Conservation (phyloP, 1,140 invertebrate genomes). For the Calliopsis andreniformis region DNA sequence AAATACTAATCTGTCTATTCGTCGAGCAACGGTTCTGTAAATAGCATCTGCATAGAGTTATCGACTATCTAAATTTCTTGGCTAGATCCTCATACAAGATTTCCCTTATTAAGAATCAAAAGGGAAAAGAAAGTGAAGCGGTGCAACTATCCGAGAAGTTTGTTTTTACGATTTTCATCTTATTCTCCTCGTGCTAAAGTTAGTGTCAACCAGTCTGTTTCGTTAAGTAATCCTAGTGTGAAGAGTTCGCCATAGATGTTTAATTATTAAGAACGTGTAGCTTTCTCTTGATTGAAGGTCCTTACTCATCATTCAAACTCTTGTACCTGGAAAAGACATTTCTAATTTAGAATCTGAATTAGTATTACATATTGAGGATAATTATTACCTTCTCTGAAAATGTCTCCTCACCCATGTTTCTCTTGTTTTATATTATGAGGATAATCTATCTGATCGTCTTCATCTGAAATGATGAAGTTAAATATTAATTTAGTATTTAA, state of each 20-base stretch:
- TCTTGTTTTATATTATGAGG: conserved; percentile 71
- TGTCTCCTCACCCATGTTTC: conserved; percentile 64
- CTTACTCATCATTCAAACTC: background rate
- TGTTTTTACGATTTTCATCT: background rate
- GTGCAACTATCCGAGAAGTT: background rate
- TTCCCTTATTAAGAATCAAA: background rate
- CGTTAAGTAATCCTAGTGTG: conserved; percentile 23
- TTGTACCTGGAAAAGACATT: background rate
- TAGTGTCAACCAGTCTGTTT: background rate
- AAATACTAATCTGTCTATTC: conserved; percentile 35
- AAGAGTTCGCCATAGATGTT: background rate
- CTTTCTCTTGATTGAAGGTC: background rate
- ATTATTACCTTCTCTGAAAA: background rate
- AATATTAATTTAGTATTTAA: conserved; percentile 33
- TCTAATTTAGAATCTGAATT: no score
- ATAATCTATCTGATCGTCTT: conserved; percentile 74
- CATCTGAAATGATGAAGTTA: conserved; percentile 70
- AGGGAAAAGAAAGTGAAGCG: background rate
- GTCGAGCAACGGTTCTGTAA: conserved; percentile 17
- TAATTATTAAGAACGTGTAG: background rate
- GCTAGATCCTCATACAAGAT: conserved; percentile 32
- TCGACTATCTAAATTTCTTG: conserved; percentile 48
- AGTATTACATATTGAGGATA: background rate
- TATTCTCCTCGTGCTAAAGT: background rate
- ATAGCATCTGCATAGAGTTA: conserved; percentile 52